Evolutionary conservation across 2,113 vertebrate genomes (phyloP), one percentile per base, ranked within the genome.

Genomic region (Aphyosemion australe): DNA sequence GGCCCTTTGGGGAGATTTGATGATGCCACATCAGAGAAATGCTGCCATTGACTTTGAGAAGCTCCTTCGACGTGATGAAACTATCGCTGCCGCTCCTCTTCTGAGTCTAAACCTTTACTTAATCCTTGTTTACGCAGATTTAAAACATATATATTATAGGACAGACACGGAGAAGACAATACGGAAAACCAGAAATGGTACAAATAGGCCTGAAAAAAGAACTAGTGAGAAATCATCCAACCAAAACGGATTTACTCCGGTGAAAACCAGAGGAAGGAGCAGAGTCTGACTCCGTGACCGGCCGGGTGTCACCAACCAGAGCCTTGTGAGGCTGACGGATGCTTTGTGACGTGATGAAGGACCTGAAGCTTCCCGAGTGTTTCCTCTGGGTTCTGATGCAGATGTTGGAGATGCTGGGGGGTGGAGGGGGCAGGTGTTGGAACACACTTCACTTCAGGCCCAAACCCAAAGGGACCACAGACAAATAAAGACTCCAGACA

Each of bases 381-480:
- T 64, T 46, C 34, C 21, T 56, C 39, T 34, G 57, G 62, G 41
- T 62, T 52, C 26, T 21, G 59, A 53, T 75, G 69, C 47, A 74
- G 74, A 71, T 42, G 52, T 52, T 42, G 4, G 11, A 6, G 48
- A 59, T 43, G 77, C 54, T 8, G 56, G 21, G 8, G 60, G 61
- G 37, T 2, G 26, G 0, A 18, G 18, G 47, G 57, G 45, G 48
- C 74, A 69, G 78, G 55, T 61, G 71, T n/a, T 26, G 42, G 12
- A 20, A 1, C 1, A n/a, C 8, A 51, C 54, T 31, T 61, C 1
- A 15, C 32, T 47, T 45, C 16, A 45, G 57, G 52, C 32, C 18
- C 9, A 41, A 21, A 57, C 42, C 60, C 7, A 8, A 7, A 47
- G 26, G 72, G 19, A 57, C 19, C 51, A 32, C 43, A 69, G 37